phyloP scores from a whole-genome alignment of 2,797 vertebrate species.

The Cossypha niveicapilla region DNA sequence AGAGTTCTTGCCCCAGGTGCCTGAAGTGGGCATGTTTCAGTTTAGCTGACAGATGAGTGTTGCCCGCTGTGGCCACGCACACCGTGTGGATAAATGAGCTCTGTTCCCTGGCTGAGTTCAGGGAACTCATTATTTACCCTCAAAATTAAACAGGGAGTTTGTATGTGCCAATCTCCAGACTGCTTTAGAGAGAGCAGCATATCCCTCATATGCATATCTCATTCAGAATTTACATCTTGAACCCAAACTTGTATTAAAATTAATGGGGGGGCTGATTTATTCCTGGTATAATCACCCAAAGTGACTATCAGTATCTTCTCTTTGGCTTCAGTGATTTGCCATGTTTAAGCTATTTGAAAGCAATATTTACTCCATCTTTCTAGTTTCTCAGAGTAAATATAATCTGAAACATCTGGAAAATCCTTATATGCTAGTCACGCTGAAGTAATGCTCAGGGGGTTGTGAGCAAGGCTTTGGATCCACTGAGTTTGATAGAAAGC shows the following conservation, averaged over 20 bases:
- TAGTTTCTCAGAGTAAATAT: conserved; percentile 35
- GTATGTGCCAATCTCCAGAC: background rate
- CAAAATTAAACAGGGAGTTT: background rate
- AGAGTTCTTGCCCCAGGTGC: background rate
- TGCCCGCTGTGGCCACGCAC: background rate
- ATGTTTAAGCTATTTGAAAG: background rate
- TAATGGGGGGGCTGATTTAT: background rate
- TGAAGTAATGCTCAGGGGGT: conserved; percentile 44
- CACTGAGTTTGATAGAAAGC: background rate
- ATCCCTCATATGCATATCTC: background rate
- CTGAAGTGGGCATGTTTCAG: background rate
- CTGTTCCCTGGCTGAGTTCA: conserved; percentile 2
- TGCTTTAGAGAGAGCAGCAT: background rate
- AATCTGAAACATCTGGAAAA: conserved; percentile 58
- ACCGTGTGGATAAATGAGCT: background rate
- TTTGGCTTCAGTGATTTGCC: background rate
- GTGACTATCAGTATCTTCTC: background rate
- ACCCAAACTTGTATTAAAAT: background rate
- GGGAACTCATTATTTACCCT: background rate
- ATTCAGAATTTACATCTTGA: background rate
- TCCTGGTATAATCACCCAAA: background rate
- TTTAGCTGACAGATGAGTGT: background rate
- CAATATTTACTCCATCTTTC: conserved; percentile 9
- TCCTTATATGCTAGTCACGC: background rate
- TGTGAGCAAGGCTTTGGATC: conserved; percentile 33